Conservation (phyloP, 2,113 vertebrate species). For the Takifugu bimaculatus region DNA sequence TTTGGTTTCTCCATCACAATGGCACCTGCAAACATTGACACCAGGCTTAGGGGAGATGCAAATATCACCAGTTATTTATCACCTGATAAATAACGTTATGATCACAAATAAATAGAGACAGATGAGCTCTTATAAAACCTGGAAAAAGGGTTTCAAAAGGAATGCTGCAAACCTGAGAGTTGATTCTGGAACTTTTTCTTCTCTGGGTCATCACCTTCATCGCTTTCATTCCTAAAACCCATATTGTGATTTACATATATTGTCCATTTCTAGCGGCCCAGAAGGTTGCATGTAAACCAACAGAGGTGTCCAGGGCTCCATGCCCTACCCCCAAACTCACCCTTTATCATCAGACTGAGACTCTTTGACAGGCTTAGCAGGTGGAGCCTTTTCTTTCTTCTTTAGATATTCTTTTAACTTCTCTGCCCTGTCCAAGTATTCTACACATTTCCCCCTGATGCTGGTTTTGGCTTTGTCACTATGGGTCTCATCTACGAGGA, state of each 20-base stretch:
- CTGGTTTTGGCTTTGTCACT: conserved; percentile 91
- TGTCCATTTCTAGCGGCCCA: background rate
- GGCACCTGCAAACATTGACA: conserved; percentile 76
- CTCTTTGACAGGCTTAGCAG: conserved; percentile 90
- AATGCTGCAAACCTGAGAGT: conserved; percentile 81
- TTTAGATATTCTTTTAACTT: conserved; percentile 93
- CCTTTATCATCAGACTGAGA: conserved; percentile 90
- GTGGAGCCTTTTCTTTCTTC: conserved; percentile 84
- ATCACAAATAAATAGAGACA: background rate
- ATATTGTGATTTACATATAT: background rate
- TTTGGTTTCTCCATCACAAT: conserved; percentile 97
- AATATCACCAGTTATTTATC: no score
- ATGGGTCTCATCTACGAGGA: conserved; percentile 88
- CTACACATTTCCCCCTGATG: conserved; percentile 87
- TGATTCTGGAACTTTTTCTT: conserved; percentile 98
- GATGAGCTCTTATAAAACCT: background rate
- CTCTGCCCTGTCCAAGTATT: conserved; percentile 96
- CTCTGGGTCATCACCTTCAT: conserved; percentile 92
- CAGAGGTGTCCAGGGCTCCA: background rate
- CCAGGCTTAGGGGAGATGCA: background rate
- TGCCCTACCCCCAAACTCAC: conserved; percentile 69
- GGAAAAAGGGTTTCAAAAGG: background rate
- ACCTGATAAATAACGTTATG: background rate
- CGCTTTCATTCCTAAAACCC: conserved; percentile 89
- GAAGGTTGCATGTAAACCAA: background rate